Evolutionary conservation across 2,888 invertebrate species (phyloP), one percentile per base, ranked within the genome.

Genomic region (Andrena flavipes): DNA sequence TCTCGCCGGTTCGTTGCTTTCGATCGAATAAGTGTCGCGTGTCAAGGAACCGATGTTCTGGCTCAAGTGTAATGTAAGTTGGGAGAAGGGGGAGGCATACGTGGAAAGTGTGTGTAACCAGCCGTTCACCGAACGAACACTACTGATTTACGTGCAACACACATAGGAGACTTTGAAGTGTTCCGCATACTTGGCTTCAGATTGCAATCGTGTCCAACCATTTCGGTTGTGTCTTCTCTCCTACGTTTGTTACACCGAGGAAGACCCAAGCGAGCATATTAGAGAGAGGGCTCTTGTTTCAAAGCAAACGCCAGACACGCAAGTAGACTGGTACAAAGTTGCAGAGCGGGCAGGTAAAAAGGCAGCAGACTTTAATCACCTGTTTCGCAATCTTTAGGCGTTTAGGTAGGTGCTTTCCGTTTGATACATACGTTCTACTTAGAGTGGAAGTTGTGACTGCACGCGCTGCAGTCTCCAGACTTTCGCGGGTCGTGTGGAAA

Each of bases 1-100:
- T 56, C 33, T 75, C 13, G 48, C 35, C 6, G 51, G 59, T 33
- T 65, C 26, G 26, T 70, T 51, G 30, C 48, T 68, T 65, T 76
- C 76, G 60, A 68, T 64, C 69, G 73, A 42, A 23, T 30, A 60
- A 60, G 63, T 77, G 78, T 81, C 60, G 51, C 69, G 70, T 80
- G 74, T 82, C 84, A 68, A 81, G 78, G 75, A 85, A 85, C 71
- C 81, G 86, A 88, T 87, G 82, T 81, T 86, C 87, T 77, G 80
- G 78, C 85, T 88, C 80, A 84, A 69, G 51, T 68, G 81, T 79
- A 90, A 87, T 76, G 74, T 76, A 73, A 82, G 78, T 68, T 74
- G 51, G 75, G 73, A 85, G 85, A 87, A 85, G 73, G 81, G 80
- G 30, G 69, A n/a, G 56, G 75, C 68, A 79, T 77, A 76, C 62